Evolutionary conservation across 1,140 invertebrate species (phyloP), one percentile per base, ranked within the genome.

Genomic region (Zaprionus ghesquierei): DNA sequence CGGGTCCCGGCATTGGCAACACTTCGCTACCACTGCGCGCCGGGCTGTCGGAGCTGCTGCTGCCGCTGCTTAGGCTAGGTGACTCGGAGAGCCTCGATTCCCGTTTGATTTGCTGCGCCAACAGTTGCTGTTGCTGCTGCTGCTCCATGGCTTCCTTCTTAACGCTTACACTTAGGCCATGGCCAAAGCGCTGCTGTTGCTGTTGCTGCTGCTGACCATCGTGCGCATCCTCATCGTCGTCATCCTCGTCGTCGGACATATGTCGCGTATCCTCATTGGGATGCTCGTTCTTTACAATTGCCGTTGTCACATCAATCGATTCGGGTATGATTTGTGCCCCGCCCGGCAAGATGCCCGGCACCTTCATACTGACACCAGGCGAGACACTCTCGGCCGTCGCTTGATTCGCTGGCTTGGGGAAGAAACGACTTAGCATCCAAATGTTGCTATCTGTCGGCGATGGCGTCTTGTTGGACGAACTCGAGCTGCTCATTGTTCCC

Each of bases 281-380:
- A 25, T 87, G 77, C 25, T 91, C 89, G 61, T 91, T 91, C 62
- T 91, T 91, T 1, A 91, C 87, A 46, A 89, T 89, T 9, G 86
- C 86, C 25, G 81, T 90, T 8, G 89, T 76, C 10, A 90, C 78
- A n/a, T 86, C 85, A 10, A 90, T 87, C 22, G 86, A 79, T 46
- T 91, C 90, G 49, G 90, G 90, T 75, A 91, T 91, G 49, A 91
- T 91, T 25, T 91, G 90, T 5, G 90, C 90, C 2, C 90, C 90
- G 20, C 90, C 90, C 0, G 82, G 87, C 18, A 91, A 53, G 1
- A 91, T 77, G 5, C 81, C 85, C 0, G 89, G 81, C 55, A 86
- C 85, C 50, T 87, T 89, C 89, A 89, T 89, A 69, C 79, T 87
- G 44, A 79, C 55, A 23, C 65, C 81, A 1, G 85, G 85, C 6